Evolutionary conservation across 2,113 vertebrate species (phyloP), one percentile per base, ranked within the genome.

Genomic region (Hydropotes inermis): DNA sequence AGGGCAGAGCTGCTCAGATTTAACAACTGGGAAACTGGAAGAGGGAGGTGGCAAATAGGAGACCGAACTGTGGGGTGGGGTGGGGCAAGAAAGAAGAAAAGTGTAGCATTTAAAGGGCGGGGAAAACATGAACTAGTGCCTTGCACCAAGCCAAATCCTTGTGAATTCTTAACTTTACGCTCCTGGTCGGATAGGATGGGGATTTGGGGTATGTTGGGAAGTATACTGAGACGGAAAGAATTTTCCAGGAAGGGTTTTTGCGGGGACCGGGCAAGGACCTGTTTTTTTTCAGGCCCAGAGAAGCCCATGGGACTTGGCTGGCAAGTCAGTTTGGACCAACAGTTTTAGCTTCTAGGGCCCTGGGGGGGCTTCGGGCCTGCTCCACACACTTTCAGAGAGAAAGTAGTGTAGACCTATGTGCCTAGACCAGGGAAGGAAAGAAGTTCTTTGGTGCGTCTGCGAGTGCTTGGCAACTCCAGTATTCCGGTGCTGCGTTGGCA

Each of bases 1-100:
- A 93, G 93, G 95, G 95, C 93, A 97, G 93, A 97, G 61, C 95
- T 55, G 87, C 98, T 98, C 93, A 96, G 95, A 97, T 98, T 97
- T 97, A 98, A 97, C 94, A 94, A 95, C 96, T 88, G n/a, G 57
- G 91, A 97, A 50, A 92, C 90, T 96, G 96, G 84, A 93, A 94
- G 84, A 91, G 97, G 94, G 96, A 93, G 97, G 39, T 91, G 89
- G 91, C 95, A 97, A 91, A 95, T 55, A 43, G 94, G 67, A 97
- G 97, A 86, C 52, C 16, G 1, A 78, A 95, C 55, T 97, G 89
- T 96, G 45, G 87, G 81, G 58, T 91, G 91, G 96, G 81, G 84
- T 95, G 76, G 90, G 87, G 82, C 67, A 61, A 81, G 78, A 81
- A 52, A 50, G 30, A 81, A 50, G 78, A 81, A n/a, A 81, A 81